phyloP scores from a whole-genome alignment of 2,113 vertebrate species.

The Gopherus flavomarginatus region DNA sequence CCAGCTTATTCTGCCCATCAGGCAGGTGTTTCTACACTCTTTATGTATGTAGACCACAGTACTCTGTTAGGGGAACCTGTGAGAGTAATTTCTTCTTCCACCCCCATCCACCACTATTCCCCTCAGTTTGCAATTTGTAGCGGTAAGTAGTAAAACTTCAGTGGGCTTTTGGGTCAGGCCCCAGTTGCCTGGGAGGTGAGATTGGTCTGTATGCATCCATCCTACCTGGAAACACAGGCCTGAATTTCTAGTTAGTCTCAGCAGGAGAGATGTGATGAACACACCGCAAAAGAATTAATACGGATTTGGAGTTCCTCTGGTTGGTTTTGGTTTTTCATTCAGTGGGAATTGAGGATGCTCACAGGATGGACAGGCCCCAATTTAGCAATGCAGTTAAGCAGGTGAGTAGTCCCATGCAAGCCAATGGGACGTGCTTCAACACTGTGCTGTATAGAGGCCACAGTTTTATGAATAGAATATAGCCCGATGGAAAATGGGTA shows the following conservation, averaged over 20 bases:
- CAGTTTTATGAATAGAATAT: not conserved
- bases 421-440: not conserved
- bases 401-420: not conserved
- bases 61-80: not conserved
- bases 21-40: not conserved
- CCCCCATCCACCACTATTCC: not conserved
- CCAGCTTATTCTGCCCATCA: not conserved
- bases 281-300: too few species aligned
- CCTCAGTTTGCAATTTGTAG: not conserved
- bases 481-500: not conserved
- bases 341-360: not conserved
- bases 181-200: not conserved
- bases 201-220: not conserved
- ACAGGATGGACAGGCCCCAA: not conserved
- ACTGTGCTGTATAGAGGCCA: not conserved
- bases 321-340: not conserved
- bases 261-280: not conserved
- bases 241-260: too few species aligned
- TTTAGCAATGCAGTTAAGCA: not conserved
- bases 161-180: not conserved
- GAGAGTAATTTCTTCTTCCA: not conserved
- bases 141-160: not conserved
- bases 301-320: too few species aligned
- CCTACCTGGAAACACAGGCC: not conserved
- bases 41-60: not conserved